Evolutionary conservation across 1,140 invertebrate genomes (phyloP).

Genomic region (Halictus rubicundus): DNA sequence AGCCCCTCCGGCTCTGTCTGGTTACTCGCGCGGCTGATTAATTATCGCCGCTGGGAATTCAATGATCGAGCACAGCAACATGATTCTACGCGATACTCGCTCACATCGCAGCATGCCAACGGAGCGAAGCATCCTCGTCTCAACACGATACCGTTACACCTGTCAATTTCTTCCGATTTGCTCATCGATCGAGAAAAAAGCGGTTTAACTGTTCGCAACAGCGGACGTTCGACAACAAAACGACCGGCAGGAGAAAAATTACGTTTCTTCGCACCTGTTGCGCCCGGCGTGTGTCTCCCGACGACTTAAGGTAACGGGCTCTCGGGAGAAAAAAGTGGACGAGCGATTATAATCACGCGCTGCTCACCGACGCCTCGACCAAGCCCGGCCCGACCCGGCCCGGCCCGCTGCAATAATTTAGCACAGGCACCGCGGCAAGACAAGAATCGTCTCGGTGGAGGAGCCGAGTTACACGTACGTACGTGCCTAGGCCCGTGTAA

Average conservation of each 20-base stretch:
- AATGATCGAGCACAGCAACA: not conserved
- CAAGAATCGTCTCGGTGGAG: constrained; percentile 59
- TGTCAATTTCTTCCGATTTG: not conserved
- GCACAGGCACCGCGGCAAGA: constrained; percentile 53
- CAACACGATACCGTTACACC: constrained; percentile 14
- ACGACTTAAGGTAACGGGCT: too few species aligned
- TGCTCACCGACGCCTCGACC: constrained; percentile 44
- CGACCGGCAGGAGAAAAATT: not conserved
- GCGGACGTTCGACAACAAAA: not conserved
- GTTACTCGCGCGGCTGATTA: constrained; percentile 20
- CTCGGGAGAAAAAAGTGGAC: too few species aligned
- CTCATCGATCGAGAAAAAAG: constrained; percentile 4
- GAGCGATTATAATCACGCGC: constrained; percentile 55
- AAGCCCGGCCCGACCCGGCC: constrained; percentile 18
- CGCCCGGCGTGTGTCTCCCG: not conserved
- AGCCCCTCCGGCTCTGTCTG: constrained; percentile 15
- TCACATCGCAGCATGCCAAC: too few species aligned
- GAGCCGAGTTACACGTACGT: constrained; percentile 35
- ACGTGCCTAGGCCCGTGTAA: constrained; percentile 56
- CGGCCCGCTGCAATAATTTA: constrained; percentile 56
- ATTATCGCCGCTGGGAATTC: constrained; percentile 1
- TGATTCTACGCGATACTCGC: too few species aligned
- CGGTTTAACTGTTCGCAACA: too few species aligned
- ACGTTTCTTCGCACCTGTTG: constrained; percentile 18
- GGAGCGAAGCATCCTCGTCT: too few species aligned